A percentile compares a stretch with the other conserved stretches of the same genome.
Conservation (phyloP, 2,888 invertebrate species). For the Pherbina coryleti region DNA sequence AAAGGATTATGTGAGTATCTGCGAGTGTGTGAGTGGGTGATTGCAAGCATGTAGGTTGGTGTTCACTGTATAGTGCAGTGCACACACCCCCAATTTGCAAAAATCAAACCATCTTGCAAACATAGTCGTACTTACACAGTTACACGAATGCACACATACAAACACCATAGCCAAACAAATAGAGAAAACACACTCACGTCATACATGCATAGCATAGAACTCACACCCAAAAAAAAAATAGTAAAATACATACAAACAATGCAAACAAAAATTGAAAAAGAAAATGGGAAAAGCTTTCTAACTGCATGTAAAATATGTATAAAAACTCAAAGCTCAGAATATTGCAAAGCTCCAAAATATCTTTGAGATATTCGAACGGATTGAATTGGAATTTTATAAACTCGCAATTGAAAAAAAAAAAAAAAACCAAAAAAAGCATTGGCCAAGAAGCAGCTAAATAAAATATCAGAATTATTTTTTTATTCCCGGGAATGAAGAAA, state of each 20-base stretch:
- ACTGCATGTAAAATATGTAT: neutral
- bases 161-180: neutral
- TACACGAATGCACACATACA: neutral
- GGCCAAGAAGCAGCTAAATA: neutral
- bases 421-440: neutral
- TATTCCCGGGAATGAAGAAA: too few species aligned
- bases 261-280: neutral
- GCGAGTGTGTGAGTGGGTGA: neutral
- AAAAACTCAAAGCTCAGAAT: neutral
- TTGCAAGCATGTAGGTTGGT: neutral
- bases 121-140: neutral
- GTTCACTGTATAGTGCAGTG: neutral
- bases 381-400: constrained; percentile 27
- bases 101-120: neutral
- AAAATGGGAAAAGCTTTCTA: neutral
- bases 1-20: neutral
- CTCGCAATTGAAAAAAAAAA: neutral
- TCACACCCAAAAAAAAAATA: neutral
- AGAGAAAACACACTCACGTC: neutral
- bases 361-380: constrained; percentile 15
- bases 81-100: constrained; percentile 4
- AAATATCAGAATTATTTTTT: too few species aligned
- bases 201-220: neutral
- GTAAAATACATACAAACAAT: neutral
- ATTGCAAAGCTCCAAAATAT: constrained; percentile 4